Evolutionary conservation across 2,888 invertebrate species (phyloP), one percentile per base, ranked within the genome.

Genomic region (Phaedon cochleariae): DNA sequence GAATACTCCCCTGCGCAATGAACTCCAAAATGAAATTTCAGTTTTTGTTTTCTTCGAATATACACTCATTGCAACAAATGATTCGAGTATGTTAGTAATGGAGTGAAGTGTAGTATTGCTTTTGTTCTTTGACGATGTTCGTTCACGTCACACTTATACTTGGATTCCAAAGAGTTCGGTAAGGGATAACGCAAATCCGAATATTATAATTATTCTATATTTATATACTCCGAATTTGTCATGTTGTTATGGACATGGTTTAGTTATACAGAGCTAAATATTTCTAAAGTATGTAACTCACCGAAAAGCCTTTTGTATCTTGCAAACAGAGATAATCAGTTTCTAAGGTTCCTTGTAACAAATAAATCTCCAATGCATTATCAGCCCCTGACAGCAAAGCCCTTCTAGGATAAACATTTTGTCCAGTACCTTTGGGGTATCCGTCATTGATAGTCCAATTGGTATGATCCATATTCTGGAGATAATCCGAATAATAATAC

Each of bases 361-460:
- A 58, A 18, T 58, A 59, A 17, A 75, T 57, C 1, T 49, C 49
- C 17, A 76, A 61, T 5, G 71, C 65, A 52, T 74, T 74, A 77
- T 87, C 87, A 0, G 87, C 86, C 0, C 91, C 91, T 12, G 89
- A 86, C 0, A 87, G 85, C 34, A 87, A 80, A 2, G 90, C 90
- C 73, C 91, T 84, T 72, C 86, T 84, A 0, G 91, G 91, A 80
- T 89, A 91, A 0, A 89, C 87, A 48, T 88, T 86, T 9, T 87
- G 82, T 22, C 66, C 71, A 0, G 87, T 84, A 18, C 82, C 81
- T 0, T 78, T 68, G 1, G 81, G 80, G 70, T 91, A 91, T 0
- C 90, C 90, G 7, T 84, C 82, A 72, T 90, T 89, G 37, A 90
- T 83, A 67, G 84, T 86, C 91, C 91, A 91, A 18, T 62, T 46